Evolutionary conservation across 2,888 invertebrate genomes (phyloP).

Genomic region (Eupithecia exiguata): DNA sequence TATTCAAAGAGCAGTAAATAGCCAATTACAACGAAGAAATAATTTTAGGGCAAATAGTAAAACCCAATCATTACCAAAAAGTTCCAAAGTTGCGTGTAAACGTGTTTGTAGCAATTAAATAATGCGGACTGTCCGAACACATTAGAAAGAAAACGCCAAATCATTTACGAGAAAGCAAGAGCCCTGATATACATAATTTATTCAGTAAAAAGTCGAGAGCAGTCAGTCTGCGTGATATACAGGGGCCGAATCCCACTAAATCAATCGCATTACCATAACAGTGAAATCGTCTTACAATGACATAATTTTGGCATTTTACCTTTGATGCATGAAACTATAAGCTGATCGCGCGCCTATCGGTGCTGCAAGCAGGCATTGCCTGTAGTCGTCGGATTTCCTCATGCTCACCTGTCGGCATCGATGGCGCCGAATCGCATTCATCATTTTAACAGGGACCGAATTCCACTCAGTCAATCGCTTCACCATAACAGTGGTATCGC

Average conservation of each 20-base stretch:
- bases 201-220: conserved; percentile 56
- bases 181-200: conserved; percentile 83
- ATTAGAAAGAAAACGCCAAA: conserved; percentile 78
- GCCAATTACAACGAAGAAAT: background rate
- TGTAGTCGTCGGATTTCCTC: too few species aligned
- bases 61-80: conserved; percentile 33
- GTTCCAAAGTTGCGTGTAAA: conserved; percentile 58
- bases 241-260: background rate
- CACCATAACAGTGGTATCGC: too few species aligned
- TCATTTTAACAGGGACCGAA: too few species aligned
- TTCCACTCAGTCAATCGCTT: too few species aligned
- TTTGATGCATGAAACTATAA: too few species aligned
- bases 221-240: conserved; percentile 45
- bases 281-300: too few species aligned
- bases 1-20: background rate
- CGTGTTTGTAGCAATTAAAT: conserved; percentile 70
- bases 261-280: too few species aligned
- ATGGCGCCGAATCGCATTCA: too few species aligned
- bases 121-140: conserved; percentile 46
- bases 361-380: too few species aligned
- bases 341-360: too few species aligned
- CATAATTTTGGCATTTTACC: too few species aligned
- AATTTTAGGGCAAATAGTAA: conserved; percentile 10
- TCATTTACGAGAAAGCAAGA: conserved; percentile 82
- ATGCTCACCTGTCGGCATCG: too few species aligned